Percentiles rank a stretch among this genome's conserved stretches.
Evolutionary conservation across 2,888 invertebrate genomes (phyloP).

Genomic region (Platypus cylindrus): DNA sequence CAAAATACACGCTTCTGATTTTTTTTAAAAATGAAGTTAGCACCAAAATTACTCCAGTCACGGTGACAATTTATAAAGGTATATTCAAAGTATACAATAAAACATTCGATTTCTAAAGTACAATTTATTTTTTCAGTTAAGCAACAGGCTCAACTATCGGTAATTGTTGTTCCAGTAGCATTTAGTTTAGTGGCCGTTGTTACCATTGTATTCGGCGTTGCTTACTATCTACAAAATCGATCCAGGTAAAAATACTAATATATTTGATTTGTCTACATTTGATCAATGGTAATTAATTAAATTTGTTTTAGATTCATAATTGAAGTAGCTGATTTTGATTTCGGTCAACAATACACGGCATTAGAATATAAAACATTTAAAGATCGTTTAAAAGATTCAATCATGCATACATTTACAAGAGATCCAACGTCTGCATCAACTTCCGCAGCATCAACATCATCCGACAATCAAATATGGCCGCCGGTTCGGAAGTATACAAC

Average conservation of each 20-base stretch:
- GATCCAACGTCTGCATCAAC: conserved; percentile 23
- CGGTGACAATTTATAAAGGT: conserved; percentile 79
- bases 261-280: background rate
- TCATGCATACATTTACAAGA: conserved; percentile 45
- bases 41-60: conserved; percentile 52
- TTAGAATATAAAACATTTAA: conserved; percentile 79
- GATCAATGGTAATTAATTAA: too few species aligned
- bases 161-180: conserved; percentile 76
- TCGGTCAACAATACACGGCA: conserved; percentile 66
- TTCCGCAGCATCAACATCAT: conserved; percentile 28
- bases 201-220: conserved; percentile 73
- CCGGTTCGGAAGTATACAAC: conserved; percentile 43
- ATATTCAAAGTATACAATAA: too few species aligned
- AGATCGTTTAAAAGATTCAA: conserved; percentile 68
- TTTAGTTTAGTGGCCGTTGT: conserved; percentile 73
- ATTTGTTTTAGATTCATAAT: conserved; percentile 61
- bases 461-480: too few species aligned
- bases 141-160: conserved; percentile 70
- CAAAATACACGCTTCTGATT: conserved; percentile 64
- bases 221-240: conserved; percentile 72
- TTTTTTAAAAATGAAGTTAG: conserved; percentile 68
- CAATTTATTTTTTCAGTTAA: conserved; percentile 48
- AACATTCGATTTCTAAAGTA: too few species aligned
- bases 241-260: too few species aligned
- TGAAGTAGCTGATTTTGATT: conserved; percentile 86